Evolutionary conservation across 2,888 invertebrate genomes (phyloP).

Genomic region (Acleris holmiana): DNA sequence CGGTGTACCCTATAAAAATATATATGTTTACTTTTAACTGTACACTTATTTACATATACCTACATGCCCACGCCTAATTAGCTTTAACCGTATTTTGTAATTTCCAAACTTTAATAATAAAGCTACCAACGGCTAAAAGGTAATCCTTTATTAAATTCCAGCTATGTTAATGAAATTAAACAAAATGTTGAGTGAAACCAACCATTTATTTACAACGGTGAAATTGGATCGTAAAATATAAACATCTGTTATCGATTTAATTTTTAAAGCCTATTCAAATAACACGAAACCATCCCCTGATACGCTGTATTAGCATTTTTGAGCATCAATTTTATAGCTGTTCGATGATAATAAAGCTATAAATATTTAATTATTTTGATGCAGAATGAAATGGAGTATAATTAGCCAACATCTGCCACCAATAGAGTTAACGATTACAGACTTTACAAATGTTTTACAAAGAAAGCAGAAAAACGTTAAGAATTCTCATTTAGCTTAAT

Average conservation of each 20-base stretch:
- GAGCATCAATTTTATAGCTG: conserved; percentile 45
- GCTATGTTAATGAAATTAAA: conserved; percentile 32
- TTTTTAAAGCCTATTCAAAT: conserved; percentile 73
- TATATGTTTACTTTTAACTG: too few relatives aligned
- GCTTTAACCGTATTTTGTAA: neutral
- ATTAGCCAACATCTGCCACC: conserved; percentile 18
- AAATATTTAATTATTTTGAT: conserved; percentile 34
- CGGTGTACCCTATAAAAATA: too few relatives aligned
- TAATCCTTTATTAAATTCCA: conserved; percentile 10
- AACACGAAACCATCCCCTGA: conserved; percentile 61
- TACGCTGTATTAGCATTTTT: conserved; percentile 51
- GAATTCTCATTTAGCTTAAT: neutral
- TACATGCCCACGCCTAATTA: too few relatives aligned
- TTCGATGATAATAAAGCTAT: conserved; percentile 42
- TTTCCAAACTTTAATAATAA: neutral
- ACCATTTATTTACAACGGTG: conserved; percentile 52
- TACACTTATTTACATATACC: too few relatives aligned
- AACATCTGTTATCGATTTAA: conserved; percentile 68
- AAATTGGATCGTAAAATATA: conserved; percentile 77
- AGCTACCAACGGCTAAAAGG: neutral
- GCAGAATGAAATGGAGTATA: conserved; percentile 10
- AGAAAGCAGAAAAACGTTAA: neutral
- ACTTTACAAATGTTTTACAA: neutral
- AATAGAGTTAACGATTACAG: neutral
- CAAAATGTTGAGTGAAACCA: conserved; percentile 41